phyloP scores from a whole-genome alignment of 2,888 invertebrate species.

The Deilephila porcellus region DNA sequence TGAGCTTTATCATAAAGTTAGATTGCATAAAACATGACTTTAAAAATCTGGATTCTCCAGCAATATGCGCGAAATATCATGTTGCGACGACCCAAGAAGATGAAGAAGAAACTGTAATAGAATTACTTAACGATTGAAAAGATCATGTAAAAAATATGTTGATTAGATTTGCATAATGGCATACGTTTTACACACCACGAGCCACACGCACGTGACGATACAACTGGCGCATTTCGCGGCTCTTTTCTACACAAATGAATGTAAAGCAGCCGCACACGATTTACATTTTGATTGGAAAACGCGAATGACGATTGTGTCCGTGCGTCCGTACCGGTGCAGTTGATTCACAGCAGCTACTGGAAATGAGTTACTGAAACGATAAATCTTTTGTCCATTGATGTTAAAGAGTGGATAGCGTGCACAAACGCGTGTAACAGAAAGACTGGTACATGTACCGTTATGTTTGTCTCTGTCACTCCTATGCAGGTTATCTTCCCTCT shows the following conservation, averaged over 20 bases:
- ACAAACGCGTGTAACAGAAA: too few species aligned
- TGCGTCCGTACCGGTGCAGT: slow-evolving; percentile 54
- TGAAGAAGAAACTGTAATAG: too few species aligned
- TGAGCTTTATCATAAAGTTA: too few species aligned
- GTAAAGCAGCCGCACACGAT: slow-evolving; percentile 62
- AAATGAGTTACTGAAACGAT: slow-evolving; percentile 36
- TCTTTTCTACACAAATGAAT: slow-evolving; percentile 47
- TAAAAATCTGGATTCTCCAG: too few species aligned
- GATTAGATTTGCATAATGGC: background rate
- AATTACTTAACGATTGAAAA: background rate
- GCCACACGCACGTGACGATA: background rate
- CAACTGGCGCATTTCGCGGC: slow-evolving; percentile 1
- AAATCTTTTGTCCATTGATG: too few species aligned
- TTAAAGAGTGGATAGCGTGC: too few species aligned
- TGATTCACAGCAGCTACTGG: slow-evolving; percentile 54
- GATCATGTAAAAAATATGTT: background rate
- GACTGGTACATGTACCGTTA: too few species aligned
- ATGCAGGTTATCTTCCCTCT: too few species aligned
- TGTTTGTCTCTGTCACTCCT: too few species aligned
- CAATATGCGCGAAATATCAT: too few species aligned
- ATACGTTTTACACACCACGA: background rate
- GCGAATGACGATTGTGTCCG: slow-evolving; percentile 52
- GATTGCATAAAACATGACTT: too few species aligned
- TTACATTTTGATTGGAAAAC: slow-evolving; percentile 77
- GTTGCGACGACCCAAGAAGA: too few species aligned